Base-by-base conservation (phyloP, 2,888 invertebrate genomes). In the Perizoma affinitatum region DNA sequence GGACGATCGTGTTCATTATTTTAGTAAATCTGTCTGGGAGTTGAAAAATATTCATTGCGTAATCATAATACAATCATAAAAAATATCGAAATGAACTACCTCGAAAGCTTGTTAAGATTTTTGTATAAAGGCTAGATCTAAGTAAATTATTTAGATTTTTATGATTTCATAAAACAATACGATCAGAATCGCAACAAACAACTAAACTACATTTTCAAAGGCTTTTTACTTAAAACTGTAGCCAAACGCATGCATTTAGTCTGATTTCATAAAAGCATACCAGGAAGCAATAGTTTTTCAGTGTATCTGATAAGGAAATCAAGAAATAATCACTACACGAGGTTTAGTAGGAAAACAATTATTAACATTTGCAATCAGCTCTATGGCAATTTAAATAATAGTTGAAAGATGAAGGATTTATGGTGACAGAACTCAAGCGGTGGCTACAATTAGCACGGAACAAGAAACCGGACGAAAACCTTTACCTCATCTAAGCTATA, bases 231-330 rank as follows among this genome's bases (percentile, higher is more conserved):
- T 22, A 22, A 22, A 22, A 22, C 22, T 3, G 3, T 22, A 22
- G 22, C 3, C 22, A 22, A 22, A 22, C 1, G 22, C 22, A 22
- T 22, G 22, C 22, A 22, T 22, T 22, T 22, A 22, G 3, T 22
- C 22, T 22, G 22, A 22, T 22, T 22, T 22, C 22, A 22, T 22
- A 55, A 44, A 44, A 6, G 35, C 34, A 51, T 46, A 45, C 45
- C 35, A 49, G 59, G 54, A 54, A 59, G 45, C 45, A 54, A 50
- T 59, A 38, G 54, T 43, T 59, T 51, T 52, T 44, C 56, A 55
- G 51, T 52, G 54, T 50, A 58, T 55, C 58, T 54, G 44, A 51
- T 62, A 48, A 63, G 58, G 63, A 63, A 63, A 54, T 44, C 48
- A 45, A 54, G 54, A 62, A 54, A 43, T 58, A 58, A 61, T 22